Percentiles rank a stretch among this genome's conserved stretches.
Conservation (phyloP, 2,888 invertebrate genomes). For the Drosophila algonquin region DNA sequence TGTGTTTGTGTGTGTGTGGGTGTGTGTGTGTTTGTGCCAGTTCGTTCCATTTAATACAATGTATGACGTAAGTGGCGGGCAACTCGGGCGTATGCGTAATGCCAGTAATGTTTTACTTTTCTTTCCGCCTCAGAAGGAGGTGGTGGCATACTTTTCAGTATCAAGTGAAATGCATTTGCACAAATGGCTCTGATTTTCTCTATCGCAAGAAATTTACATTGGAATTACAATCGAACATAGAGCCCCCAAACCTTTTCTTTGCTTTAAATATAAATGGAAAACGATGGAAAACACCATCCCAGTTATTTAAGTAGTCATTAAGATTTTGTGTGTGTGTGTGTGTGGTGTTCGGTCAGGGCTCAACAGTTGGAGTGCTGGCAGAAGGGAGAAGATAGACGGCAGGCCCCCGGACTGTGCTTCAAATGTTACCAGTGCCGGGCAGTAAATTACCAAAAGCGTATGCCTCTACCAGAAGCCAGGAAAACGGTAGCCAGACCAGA, state of each 20-base stretch:
- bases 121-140: background rate
- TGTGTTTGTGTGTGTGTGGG: slow-evolving; percentile 15
- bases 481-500: background rate
- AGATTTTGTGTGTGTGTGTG: slow-evolving; percentile 24
- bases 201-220: slow-evolving; percentile 25
- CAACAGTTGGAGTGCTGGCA: background rate
- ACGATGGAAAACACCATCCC: slow-evolving; percentile 2
- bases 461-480: slow-evolving; percentile 21
- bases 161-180: slow-evolving; percentile 31
- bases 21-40: slow-evolving; percentile 60
- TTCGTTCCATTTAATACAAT: slow-evolving; percentile 68
- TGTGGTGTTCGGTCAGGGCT: background rate
- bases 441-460: slow-evolving; percentile 63
- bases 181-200: slow-evolving; percentile 17
- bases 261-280: background rate
- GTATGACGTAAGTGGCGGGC: slow-evolving; percentile 66
- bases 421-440: slow-evolving; percentile 23
- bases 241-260: slow-evolving; percentile 4
- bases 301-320: slow-evolving; percentile 43
- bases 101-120: slow-evolving; percentile 42
- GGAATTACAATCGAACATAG: slow-evolving; percentile 36
- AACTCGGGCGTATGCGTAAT: slow-evolving; percentile 53
- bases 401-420: background rate
- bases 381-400: background rate
- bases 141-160: slow-evolving; percentile 27